Conservation (phyloP, 2,113 vertebrate species). For the Coracopsis vasa region DNA sequence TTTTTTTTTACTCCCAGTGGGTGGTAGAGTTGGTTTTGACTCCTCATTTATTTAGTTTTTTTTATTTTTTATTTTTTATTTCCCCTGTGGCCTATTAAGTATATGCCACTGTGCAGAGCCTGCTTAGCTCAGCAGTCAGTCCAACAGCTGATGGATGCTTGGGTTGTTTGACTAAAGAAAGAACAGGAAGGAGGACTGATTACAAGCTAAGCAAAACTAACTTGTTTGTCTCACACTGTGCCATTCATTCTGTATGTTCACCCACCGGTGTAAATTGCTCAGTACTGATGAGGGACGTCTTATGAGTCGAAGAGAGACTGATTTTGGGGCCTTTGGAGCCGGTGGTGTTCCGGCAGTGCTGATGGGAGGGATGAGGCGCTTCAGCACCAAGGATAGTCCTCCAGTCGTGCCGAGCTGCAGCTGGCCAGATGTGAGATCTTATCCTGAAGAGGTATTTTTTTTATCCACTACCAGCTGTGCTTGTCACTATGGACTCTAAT, state of each 20-base stretch:
- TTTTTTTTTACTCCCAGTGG: not conserved
- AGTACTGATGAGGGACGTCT: rapidly evolving
- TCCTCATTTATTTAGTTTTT: not conserved
- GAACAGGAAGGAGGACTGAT: not conserved
- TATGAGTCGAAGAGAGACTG: rapidly evolving
- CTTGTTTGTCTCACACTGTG: not conserved
- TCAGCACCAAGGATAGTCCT: not conserved
- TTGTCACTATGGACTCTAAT: rapidly evolving
- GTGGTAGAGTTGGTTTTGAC: not conserved
- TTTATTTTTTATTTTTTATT: not conserved
- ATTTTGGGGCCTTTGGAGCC: rapidly evolving
- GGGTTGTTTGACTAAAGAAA: not conserved
- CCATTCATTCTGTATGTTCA: no score
- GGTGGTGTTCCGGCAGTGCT: rapidly evolving
- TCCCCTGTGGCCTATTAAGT: not conserved
- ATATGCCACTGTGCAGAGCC: not conserved
- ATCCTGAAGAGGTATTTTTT: rapidly evolving
- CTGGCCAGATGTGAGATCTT: not conserved
- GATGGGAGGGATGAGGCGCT: rapidly evolving
- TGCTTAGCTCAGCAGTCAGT: not conserved
- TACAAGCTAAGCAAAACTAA: not conserved
- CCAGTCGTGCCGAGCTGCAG: rapidly evolving
- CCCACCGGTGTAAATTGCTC: rapidly evolving
- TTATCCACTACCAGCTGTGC: not conserved
- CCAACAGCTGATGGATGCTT: not conserved